phyloP scores from a whole-genome alignment of 2,888 invertebrate species.

The Ommatoiulus sabulosus region DNA sequence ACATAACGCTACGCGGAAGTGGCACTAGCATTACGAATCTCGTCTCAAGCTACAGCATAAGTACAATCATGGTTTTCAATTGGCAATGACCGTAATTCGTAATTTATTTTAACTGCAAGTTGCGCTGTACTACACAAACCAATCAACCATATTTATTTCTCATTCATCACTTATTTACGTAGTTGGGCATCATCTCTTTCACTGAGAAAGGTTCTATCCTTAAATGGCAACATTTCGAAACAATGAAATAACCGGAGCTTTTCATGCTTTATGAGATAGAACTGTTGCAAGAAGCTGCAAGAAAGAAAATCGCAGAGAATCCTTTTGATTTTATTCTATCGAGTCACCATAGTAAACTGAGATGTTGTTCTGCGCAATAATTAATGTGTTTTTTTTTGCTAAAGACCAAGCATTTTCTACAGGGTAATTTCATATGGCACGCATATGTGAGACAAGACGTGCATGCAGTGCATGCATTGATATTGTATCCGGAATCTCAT shows the following conservation, averaged over 20 bases:
- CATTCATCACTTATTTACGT: slow-evolving; percentile 14
- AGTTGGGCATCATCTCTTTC: not conserved
- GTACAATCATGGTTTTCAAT: not conserved
- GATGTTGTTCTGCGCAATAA: too few species aligned
- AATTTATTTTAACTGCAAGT: not conserved
- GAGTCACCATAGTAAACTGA: too few species aligned
- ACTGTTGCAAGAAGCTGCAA: not conserved
- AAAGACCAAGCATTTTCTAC: not conserved
- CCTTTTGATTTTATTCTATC: too few species aligned
- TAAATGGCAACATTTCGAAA: not conserved
- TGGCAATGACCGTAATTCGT: not conserved
- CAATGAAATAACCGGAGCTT: not conserved
- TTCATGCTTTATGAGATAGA: not conserved
- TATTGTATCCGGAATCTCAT: not conserved
- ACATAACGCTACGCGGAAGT: not conserved
- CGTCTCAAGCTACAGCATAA: not conserved
- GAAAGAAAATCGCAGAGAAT: too few species aligned
- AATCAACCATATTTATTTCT: not conserved
- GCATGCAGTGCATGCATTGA: not conserved
- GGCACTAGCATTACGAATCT: not conserved
- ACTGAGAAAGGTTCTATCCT: not conserved
- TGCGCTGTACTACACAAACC: not conserved
- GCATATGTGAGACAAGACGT: not conserved
- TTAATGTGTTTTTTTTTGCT: not conserved
- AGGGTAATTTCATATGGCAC: not conserved